These are phyloP conservation scores for Danio kyathit DNA, from an alignment of 2,797 vertebrate genomes.

Conservation along the genomic window DNA sequence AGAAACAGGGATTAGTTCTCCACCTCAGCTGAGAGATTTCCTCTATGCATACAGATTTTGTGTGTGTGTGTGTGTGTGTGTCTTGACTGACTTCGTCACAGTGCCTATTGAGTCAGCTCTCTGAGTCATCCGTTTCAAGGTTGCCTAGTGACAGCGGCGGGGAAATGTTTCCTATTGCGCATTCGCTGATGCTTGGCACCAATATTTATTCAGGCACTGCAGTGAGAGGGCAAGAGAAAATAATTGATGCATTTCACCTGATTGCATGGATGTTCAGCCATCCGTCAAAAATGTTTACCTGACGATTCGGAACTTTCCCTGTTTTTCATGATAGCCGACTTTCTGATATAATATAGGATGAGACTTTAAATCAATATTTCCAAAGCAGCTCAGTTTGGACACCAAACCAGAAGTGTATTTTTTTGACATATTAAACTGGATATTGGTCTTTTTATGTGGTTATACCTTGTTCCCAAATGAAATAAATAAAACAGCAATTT, in stretches of 20 bases:
- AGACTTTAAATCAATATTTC: slow-evolving; percentile 12
- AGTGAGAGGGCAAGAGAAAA: slow-evolving; percentile 71
- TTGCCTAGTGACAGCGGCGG: slow-evolving; percentile 80
- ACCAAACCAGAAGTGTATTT: not conserved
- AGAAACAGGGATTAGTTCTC: slow-evolving; percentile 81
- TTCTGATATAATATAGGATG: slow-evolving; percentile 7
- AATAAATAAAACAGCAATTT: too few relatives aligned
- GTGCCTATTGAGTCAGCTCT: slow-evolving; percentile 80
- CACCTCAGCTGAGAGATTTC: slow-evolving; percentile 79
- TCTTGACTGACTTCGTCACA: slow-evolving; percentile 72
- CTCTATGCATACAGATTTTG: slow-evolving; percentile 80
- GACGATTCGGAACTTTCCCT: slow-evolving; percentile 67
- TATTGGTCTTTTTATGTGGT: not conserved
- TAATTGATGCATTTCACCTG: slow-evolving; percentile 63
- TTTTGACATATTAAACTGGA: not conserved
- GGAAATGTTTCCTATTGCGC: slow-evolving; percentile 84
- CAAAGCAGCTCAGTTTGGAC: not conserved
- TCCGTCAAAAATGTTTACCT: slow-evolving; percentile 62
- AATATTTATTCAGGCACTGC: slow-evolving; percentile 83
- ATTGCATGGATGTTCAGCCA: slow-evolving; percentile 57
- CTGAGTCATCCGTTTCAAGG: slow-evolving; percentile 79
- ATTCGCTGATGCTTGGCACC: slow-evolving; percentile 72
- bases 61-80: slow-evolving; percentile 42
- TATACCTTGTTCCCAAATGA: too few relatives aligned
- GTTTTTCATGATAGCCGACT: slow-evolving; percentile 61